Evolutionary conservation across 2,888 invertebrate genomes (phyloP).

Genomic region (Lasioglossum leucozonium): DNA sequence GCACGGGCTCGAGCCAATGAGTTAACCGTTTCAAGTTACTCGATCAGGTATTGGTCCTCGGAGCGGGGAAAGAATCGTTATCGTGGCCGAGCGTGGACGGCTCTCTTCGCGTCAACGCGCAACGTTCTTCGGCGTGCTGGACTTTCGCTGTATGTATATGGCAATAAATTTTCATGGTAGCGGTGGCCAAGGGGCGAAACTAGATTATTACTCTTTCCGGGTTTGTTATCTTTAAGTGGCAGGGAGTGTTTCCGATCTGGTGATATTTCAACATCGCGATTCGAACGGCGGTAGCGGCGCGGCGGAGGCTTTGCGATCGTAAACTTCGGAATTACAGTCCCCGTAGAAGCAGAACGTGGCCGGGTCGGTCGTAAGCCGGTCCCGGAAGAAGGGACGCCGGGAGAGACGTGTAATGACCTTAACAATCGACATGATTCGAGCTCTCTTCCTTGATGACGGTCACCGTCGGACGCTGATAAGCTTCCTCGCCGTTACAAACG

Average conservation of each 20-base stretch:
- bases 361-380: constrained; percentile 42
- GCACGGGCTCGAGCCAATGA: neutral
- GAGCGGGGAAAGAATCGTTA: neutral
- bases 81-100: neutral
- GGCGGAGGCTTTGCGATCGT: constrained; percentile 31
- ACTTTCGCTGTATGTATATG: neutral
- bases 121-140: neutral
- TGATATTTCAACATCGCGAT: constrained; percentile 28
- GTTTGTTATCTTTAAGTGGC: neutral
- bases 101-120: neutral
- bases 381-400: constrained; percentile 68
- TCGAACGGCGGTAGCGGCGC: neutral
- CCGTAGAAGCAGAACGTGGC: constrained; percentile 39
- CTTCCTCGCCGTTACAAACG: constrained; percentile 41
- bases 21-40: neutral
- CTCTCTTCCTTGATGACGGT: constrained; percentile 67
- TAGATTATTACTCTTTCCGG: neutral
- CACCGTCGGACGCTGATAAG: constrained; percentile 58
- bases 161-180: neutral
- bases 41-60: neutral
- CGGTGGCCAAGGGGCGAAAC: neutral
- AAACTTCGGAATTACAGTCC: constrained; percentile 46
- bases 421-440: constrained; percentile 69
- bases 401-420: constrained; percentile 69
- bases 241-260: constrained; percentile 17